A percentile compares a stretch with the other conserved stretches of the same genome.
Conservation (phyloP, 1,140 invertebrate species). For the Drosophila nannoptera region DNA sequence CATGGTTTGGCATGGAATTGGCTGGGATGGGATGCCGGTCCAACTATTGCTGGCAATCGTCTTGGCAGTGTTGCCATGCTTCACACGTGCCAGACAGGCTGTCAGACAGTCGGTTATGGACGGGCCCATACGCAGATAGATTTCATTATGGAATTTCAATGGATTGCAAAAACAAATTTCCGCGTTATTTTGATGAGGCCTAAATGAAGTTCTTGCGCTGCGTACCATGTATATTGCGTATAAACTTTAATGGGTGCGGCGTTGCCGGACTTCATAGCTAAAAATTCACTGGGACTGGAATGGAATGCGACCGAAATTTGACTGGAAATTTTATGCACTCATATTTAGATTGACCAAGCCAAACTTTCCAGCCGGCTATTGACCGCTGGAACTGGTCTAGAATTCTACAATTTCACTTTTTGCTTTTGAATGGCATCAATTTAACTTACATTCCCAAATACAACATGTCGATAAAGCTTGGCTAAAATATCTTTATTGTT, state of each 20-base stretch:
- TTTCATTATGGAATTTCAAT: constrained; percentile 49
- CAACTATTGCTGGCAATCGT: background rate
- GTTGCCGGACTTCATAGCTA: background rate
- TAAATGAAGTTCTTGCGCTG: constrained; percentile 7
- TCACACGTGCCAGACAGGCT: constrained; percentile 48
- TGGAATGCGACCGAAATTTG: too few relatives aligned
- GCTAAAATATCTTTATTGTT: too few relatives aligned
- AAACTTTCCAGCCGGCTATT: too few relatives aligned
- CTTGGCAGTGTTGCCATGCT: constrained; percentile 52
- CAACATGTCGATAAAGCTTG: too few relatives aligned
- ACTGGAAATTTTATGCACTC: too few relatives aligned
- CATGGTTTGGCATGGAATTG: too few relatives aligned
- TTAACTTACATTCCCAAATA: too few relatives aligned
- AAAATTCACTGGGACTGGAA: background rate
- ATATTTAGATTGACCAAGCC: too few relatives aligned
- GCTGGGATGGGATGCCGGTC: constrained; percentile 27
- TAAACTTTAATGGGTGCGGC: background rate
- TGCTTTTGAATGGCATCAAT: too few relatives aligned
- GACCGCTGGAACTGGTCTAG: too few relatives aligned
- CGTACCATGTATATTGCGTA: background rate
- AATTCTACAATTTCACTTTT: too few relatives aligned
- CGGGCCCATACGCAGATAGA: constrained; percentile 6
- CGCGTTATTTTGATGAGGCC: constrained; percentile 8
- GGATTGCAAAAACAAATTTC: constrained; percentile 4
- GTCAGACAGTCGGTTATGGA: background rate